phyloP scores from a whole-genome alignment of 2,888 invertebrate species.

The Lasioglossum vierecki region DNA sequence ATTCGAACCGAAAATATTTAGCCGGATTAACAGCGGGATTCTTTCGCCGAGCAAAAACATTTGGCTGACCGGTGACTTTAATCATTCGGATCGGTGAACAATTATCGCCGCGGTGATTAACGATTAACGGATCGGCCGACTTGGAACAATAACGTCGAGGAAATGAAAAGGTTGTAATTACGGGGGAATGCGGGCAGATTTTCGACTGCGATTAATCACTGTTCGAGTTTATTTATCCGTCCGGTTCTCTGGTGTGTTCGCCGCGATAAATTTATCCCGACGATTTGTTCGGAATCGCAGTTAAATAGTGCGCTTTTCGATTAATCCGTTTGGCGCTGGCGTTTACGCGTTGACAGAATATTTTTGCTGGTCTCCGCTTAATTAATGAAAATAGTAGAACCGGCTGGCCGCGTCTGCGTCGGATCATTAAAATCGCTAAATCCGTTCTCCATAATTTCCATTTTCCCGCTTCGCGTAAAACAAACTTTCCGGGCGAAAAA shows the following conservation, averaged over 20 bases:
- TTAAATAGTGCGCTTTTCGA: constrained; percentile 34
- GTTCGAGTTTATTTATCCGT: constrained; percentile 30
- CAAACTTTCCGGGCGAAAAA: not conserved
- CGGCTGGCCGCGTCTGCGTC: not conserved
- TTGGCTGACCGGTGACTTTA: constrained; percentile 9
- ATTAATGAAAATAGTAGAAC: constrained; percentile 6
- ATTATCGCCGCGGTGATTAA: constrained; percentile 1
- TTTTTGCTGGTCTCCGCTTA: not conserved
- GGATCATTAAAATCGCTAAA: constrained; percentile 7
- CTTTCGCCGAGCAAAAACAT: not conserved
- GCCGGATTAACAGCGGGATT: not conserved
- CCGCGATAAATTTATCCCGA: constrained; percentile 26
- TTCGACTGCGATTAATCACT: constrained; percentile 44
- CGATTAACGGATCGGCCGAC: constrained; percentile 30
- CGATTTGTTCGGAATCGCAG: constrained; percentile 26
- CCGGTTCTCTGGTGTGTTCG: not conserved
- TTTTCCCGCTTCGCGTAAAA: not conserved
- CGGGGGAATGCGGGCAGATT: constrained; percentile 34
- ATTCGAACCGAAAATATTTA: not conserved
- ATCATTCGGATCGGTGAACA: constrained; percentile 15
- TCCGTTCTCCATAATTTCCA: not conserved
- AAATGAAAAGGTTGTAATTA: constrained; percentile 45
- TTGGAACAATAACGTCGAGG: constrained; percentile 28
- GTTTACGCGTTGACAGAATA: constrained; percentile 16
- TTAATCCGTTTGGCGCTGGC: constrained; percentile 25